These are phyloP conservation scores for Rhamphomyia laevipes DNA, from an alignment of 2,888 invertebrate species.

Conservation along the genomic window DNA sequence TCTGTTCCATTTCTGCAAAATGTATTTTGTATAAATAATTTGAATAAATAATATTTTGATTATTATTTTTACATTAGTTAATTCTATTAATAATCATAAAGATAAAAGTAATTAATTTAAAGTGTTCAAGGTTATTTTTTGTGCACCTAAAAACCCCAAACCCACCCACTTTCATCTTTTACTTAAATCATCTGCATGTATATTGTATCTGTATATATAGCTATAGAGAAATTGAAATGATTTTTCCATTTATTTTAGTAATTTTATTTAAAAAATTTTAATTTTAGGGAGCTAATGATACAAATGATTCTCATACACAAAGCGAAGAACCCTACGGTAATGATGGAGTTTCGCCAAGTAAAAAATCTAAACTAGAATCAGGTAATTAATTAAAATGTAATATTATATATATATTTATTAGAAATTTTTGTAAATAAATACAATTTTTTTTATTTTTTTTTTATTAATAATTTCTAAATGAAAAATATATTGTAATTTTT, in stretches of 20 bases:
- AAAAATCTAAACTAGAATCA: constrained; percentile 13
- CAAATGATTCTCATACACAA: constrained; percentile 8
- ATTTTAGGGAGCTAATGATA: constrained; percentile 12
- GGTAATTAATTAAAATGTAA: no score
- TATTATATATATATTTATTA: background rate
- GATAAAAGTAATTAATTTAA: background rate
- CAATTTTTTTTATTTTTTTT: no score
- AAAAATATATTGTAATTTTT: no score
- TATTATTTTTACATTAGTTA: no score
- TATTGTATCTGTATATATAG: no score
- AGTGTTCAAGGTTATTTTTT: background rate
- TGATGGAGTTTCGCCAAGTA: constrained; percentile 10
- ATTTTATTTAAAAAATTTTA: background rate
- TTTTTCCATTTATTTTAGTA: background rate
- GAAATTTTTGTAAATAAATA: no score
- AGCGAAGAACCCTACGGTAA: constrained; percentile 6
- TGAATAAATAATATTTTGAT: no score
- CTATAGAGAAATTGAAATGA: no score
- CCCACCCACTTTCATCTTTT: background rate
- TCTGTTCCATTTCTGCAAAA: no score
- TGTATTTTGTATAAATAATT: background rate
- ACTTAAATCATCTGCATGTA: no score
- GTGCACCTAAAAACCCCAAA: background rate
- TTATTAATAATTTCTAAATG: no score
- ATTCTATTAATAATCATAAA: no score